Conservation (phyloP, 2,797 vertebrate genomes). For the Tragelaphus oryx region DNA sequence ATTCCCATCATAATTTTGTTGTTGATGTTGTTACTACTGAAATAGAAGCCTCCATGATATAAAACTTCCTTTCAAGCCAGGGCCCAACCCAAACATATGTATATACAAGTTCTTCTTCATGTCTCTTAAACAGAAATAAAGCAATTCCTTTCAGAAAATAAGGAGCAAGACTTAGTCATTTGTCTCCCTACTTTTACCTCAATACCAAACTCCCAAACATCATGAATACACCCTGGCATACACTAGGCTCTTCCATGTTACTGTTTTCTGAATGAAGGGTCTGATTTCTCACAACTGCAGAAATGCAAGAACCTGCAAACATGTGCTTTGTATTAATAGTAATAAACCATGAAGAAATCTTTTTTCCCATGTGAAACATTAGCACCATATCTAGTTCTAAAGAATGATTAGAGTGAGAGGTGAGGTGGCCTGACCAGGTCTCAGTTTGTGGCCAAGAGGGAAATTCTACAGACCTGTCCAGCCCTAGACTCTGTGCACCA, state of each 20-base stretch:
- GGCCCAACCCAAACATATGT: not conserved
- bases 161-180: not conserved
- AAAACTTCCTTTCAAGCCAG: not conserved
- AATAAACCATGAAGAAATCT: not conserved
- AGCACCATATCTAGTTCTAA: not conserved
- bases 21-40: not conserved
- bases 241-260: not conserved
- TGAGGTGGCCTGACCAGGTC: not conserved
- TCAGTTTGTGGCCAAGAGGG: not conserved
- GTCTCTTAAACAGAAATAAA: slow-evolving; percentile 15
- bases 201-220: not conserved
- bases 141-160: not conserved
- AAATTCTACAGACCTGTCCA: not conserved
- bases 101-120: not conserved
- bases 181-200: not conserved
- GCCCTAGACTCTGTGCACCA: rapidly evolving
- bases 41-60: not conserved
- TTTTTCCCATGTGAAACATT: not conserved
- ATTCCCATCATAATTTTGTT: not conserved
- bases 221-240: not conserved
- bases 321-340: not conserved
- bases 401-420: not conserved
- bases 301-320: not conserved
- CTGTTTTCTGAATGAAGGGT: slow-evolving; percentile 10
- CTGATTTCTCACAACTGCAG: not conserved